Percentiles rank a stretch among this genome's conserved stretches.
phyloP scores from a whole-genome alignment of 2,888 invertebrate genomes.

The Harmothoe impar region DNA sequence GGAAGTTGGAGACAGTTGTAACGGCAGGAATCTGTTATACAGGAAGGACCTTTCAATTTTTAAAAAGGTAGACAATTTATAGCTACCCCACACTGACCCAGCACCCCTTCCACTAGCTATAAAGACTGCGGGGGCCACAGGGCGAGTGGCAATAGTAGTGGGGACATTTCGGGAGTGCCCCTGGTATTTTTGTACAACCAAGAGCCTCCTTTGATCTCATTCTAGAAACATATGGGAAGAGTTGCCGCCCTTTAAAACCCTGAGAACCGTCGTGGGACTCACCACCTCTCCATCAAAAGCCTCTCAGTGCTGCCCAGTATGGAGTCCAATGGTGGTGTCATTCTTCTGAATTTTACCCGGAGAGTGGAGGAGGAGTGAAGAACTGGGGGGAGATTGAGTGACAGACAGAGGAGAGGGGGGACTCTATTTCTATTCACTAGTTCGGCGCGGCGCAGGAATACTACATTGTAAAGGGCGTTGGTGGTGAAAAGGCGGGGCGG shows the following conservation, averaged over 20 bases:
- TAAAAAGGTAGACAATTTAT: no score
- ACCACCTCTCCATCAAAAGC: background rate
- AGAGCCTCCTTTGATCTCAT: background rate
- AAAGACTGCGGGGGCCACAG: background rate
- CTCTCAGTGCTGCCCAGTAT: background rate
- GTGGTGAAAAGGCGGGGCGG: constrained; percentile 24
- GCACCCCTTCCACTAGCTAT: background rate
- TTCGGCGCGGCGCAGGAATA: constrained; percentile 9
- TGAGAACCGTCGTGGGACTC: background rate
- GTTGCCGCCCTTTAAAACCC: background rate
- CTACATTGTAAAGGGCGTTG: constrained; percentile 5
- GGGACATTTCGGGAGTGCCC: background rate
- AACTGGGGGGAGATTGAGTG: constrained; percentile 4
- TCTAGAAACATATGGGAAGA: constrained; percentile 38
- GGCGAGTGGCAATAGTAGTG: background rate
- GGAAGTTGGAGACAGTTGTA: no score
- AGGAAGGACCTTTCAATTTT: no score
- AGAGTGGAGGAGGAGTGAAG: constrained; percentile 6
- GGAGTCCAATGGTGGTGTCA: background rate
- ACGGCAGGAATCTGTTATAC: no score
- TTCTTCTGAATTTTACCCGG: background rate
- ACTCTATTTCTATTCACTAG: background rate
- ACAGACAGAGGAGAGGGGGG: background rate
- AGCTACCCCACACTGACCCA: background rate
- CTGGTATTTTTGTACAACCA: background rate